Percentiles rank a stretch among this genome's conserved stretches.
phyloP scores from a whole-genome alignment of 1,140 invertebrate species.

The Drosophila ananassae region DNA sequence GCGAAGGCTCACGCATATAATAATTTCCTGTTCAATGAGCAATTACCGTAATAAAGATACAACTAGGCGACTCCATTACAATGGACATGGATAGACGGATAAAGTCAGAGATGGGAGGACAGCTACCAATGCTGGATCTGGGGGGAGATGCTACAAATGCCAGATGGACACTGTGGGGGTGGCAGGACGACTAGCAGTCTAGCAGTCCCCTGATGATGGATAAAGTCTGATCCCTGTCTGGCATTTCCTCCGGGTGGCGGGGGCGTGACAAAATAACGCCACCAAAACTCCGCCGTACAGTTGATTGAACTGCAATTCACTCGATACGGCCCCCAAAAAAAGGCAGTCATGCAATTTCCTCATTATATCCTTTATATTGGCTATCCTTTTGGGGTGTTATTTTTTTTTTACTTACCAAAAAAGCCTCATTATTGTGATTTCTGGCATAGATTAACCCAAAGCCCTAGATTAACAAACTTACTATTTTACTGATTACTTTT shows the following conservation, averaged over 20 bases:
- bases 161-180: neutral
- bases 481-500: neutral
- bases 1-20: constrained; percentile 62
- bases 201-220: neutral
- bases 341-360: constrained; percentile 10
- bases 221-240: constrained; percentile 19
- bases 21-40: constrained; percentile 83
- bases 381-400: neutral
- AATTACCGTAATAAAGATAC: constrained; percentile 80
- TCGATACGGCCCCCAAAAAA: constrained; percentile 1
- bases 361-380: constrained; percentile 4
- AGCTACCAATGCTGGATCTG: too few relatives aligned
- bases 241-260: neutral
- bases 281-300: constrained; percentile 5
- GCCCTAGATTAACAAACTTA: neutral
- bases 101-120: neutral
- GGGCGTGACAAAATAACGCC: constrained; percentile 27
- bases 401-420: neutral
- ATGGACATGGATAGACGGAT: constrained; percentile 1
- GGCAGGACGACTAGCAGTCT: neutral
- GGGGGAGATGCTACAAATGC: neutral
- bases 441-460: neutral
- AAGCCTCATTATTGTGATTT: neutral
- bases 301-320: constrained; percentile 39
- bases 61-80: constrained; percentile 70